A percentile compares a stretch with the other conserved stretches of the same genome.
These are phyloP conservation scores for Heliothis peltigera DNA, from an alignment of 2,888 invertebrate genomes.

Conservation along the genomic window DNA sequence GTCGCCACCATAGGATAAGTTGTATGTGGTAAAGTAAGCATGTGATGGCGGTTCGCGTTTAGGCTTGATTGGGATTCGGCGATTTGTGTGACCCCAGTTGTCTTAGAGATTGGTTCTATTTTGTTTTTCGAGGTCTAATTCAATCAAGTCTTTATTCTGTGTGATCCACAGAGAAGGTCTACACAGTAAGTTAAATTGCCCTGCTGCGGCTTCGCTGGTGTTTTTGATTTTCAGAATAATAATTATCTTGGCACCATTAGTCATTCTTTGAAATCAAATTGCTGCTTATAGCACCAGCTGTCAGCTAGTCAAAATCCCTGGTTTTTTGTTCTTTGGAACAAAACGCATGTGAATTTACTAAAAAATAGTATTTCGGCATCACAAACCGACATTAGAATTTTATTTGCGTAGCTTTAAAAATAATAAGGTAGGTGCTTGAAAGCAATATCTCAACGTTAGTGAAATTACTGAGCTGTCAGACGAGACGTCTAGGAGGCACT, in stretches of 20 bases:
- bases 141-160: slow-evolving; percentile 13
- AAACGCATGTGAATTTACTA: too few species aligned
- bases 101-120: slow-evolving; percentile 34
- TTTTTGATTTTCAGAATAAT: too few species aligned
- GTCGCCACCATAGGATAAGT: slow-evolving; percentile 39
- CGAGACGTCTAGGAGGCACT: background rate
- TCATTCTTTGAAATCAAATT: too few species aligned
- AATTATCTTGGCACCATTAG: too few species aligned
- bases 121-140: slow-evolving; percentile 28
- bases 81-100: slow-evolving; percentile 29
- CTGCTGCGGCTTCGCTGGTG: too few species aligned
- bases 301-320: too few species aligned
- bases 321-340: too few species aligned
- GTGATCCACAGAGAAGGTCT: background rate
- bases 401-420: background rate
- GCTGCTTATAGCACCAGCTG: too few species aligned
- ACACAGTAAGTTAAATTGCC: background rate
- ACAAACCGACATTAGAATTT: too few species aligned
- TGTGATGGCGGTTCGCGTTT: slow-evolving; percentile 30
- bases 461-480: background rate
- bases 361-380: too few species aligned
- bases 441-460: background rate
- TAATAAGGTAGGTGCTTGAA: background rate
- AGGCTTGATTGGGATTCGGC: slow-evolving; percentile 46
- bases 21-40: slow-evolving; percentile 23